Conservation (phyloP, 2,888 invertebrate species). For the Papilio elwesi region DNA sequence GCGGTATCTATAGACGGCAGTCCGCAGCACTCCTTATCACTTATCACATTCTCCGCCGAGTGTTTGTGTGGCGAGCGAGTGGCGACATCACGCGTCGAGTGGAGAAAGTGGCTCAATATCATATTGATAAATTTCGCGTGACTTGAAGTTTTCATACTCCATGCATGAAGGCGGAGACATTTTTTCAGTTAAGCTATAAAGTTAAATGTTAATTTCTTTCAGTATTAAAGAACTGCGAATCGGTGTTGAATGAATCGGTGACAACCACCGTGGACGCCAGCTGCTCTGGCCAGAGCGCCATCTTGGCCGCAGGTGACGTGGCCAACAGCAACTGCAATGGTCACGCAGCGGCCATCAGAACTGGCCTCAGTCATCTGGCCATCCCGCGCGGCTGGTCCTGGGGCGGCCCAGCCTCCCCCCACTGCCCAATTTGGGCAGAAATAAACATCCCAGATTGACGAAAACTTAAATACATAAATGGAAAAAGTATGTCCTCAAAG, state of each 20-base stretch:
- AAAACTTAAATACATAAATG: constrained; percentile 45
- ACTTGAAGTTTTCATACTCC: too few species aligned
- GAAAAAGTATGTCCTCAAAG: constrained; percentile 49
- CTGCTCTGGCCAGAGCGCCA: constrained; percentile 61
- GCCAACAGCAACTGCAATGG: constrained; percentile 77
- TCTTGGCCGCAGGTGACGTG: constrained; percentile 62
- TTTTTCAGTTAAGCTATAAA: background rate
- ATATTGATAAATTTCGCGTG: background rate
- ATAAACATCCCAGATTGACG: constrained; percentile 78
- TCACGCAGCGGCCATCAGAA: constrained; percentile 85
- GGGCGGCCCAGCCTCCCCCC: constrained; percentile 90
- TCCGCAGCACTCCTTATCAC: background rate
- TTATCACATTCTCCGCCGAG: background rate
- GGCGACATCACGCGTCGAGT: background rate
- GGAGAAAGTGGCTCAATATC: background rate
- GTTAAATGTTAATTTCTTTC: constrained; percentile 55
- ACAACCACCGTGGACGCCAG: constrained; percentile 66
- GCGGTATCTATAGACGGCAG: background rate
- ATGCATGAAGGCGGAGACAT: too few species aligned
- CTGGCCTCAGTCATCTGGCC: constrained; percentile 89
- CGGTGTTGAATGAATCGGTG: constrained; percentile 65
- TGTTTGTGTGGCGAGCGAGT: background rate
- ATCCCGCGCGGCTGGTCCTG: constrained; percentile 93
- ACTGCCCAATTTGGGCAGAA: constrained; percentile 92
- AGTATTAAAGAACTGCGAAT: constrained; percentile 67